Evolutionary conservation across 2,888 invertebrate genomes (phyloP), one percentile per base, ranked within the genome.

Genomic region (Sturmia bella): DNA sequence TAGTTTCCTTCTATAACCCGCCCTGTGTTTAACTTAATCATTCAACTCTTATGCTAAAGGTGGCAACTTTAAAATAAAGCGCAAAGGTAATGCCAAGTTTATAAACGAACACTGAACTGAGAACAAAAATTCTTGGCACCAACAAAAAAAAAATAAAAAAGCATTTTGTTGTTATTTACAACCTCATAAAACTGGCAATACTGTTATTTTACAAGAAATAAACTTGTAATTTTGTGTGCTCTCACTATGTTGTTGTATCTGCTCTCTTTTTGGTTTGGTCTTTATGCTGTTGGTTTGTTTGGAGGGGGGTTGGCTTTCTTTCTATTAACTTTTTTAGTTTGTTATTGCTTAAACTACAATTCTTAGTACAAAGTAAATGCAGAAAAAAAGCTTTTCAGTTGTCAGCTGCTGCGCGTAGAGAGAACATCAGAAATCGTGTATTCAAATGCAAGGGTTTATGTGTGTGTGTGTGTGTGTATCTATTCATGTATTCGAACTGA

Each of bases 371-470:
- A 74, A 69, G 84, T 87, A 86, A 86, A 85, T 85, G 78, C 19
- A 85, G 80, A 85, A 85, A 87, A 88, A 88, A 89, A 89, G 88
- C 89, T 89, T 85, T 84, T 88, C 88, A 89, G 88, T 90, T 86
- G 7, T 48, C 74, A 74, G 74, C 74, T 90, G 90, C 89, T 90
- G 89, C 88, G 90, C 89, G 87, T 88, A 86, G 87, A 89, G 89
- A 89, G 88, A 89, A 88, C 86, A 87, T 84, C 84, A 32, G 50
- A 48, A 59, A 66, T 59, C 43, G 9, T 73, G 43, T 57, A 61
- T 66, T 21, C 12, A 27, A 68, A 54, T n/a, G 69, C 11, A 41
- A 0, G 17, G 13, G 21, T 2, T n/a, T 24, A 1, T 37, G 41
- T 15, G 19, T 13, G 39, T 61, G 11, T 48, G 11, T 39, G 45